A percentile compares a stretch with the other conserved stretches of the same genome.
These are phyloP conservation scores for Campylomormyrus tamandua DNA, from an alignment of 2,113 vertebrate genomes.

Conservation along the genomic window DNA sequence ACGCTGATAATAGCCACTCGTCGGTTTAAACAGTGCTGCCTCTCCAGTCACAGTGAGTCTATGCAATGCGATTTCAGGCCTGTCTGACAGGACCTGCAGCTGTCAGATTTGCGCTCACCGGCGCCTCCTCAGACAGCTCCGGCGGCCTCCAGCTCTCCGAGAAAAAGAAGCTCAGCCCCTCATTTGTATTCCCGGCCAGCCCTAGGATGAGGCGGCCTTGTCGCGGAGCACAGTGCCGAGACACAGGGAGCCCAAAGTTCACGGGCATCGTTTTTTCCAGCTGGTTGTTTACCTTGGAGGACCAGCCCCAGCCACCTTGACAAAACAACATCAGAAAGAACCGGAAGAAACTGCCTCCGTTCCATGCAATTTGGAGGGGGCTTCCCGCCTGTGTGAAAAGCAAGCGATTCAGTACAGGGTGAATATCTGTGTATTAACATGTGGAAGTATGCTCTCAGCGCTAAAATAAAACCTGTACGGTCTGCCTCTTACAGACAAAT, in stretches of 20 bases:
- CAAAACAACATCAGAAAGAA: not conserved
- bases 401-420: not conserved
- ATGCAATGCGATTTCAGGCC: slow-evolving; percentile 22
- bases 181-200: slow-evolving; percentile 10
- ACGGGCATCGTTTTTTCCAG: not conserved
- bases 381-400: not conserved
- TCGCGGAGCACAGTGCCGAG: not conserved
- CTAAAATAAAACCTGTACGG: not conserved
- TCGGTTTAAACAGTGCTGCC: slow-evolving; percentile 5
- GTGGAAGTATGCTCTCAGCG: not conserved
- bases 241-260: not conserved
- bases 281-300: not conserved
- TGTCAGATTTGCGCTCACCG: slow-evolving; percentile 7
- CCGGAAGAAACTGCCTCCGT: not conserved
- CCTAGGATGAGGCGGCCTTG: not conserved
- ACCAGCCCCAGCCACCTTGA: not conserved
- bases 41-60: slow-evolving; percentile 2
- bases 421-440: not conserved
- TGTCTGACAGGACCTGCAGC: slow-evolving; percentile 19
- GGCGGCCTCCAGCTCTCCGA: not conserved
- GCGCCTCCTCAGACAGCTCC: not conserved
- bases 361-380: not conserved
- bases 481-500: not conserved
- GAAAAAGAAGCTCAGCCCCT: not conserved
- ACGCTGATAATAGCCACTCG: slow-evolving; percentile 23